A percentile compares a stretch with the other conserved stretches of the same genome.
These are phyloP conservation scores for Gymnogyps californianus DNA, from an alignment of 2,113 vertebrate genomes.

Conservation along the genomic window DNA sequence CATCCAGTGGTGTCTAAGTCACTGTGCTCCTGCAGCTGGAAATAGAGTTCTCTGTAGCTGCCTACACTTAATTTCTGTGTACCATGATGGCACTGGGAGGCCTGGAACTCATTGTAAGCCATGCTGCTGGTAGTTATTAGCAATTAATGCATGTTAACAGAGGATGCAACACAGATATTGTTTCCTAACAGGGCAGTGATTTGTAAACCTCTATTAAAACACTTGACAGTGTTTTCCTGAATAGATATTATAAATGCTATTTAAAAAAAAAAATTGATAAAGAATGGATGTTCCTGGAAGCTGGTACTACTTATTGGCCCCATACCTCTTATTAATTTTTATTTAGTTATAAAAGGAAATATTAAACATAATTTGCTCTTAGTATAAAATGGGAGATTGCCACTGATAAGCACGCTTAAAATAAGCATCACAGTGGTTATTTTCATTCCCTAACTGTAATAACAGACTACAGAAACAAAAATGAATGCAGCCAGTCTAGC, in stretches of 20 bases:
- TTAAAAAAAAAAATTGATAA: background rate
- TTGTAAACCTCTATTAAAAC: conserved; percentile 3
- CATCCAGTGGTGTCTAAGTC: background rate
- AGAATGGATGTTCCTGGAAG: background rate
- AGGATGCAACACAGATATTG: background rate
- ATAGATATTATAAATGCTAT: background rate
- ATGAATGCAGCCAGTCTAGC: background rate
- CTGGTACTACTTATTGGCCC: background rate
- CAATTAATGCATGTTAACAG: background rate
- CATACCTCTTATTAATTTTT: background rate
- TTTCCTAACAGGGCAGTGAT: background rate
- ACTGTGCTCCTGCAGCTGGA: background rate
- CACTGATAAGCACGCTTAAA: background rate
- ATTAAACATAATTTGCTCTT: background rate
- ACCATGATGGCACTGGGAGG: background rate
- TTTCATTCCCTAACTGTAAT: background rate
- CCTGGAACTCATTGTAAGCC: background rate
- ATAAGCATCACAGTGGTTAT: background rate
- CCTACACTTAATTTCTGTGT: background rate
- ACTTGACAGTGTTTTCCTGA: background rate
- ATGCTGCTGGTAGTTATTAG: background rate
- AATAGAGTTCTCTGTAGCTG: background rate
- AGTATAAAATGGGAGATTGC: background rate
- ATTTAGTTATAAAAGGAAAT: background rate
- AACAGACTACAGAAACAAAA: background rate